Evolutionary conservation across 2,888 invertebrate species (phyloP).

Genomic region (Eilema griseolum): DNA sequence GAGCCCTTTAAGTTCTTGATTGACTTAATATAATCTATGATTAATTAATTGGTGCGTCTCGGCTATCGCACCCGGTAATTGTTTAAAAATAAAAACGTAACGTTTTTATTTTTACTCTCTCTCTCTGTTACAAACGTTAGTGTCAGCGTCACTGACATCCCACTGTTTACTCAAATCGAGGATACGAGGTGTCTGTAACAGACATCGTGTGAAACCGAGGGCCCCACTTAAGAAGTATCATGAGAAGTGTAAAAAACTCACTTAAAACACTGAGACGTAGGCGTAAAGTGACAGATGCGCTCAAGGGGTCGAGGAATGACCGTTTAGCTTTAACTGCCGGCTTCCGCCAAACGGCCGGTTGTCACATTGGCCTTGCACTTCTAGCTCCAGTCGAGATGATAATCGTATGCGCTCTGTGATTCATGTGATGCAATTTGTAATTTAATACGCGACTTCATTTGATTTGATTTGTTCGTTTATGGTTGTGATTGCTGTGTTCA

Average conservation of each 20-base stretch:
- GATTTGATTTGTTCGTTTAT: slow-evolving; percentile 33
- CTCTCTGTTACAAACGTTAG: slow-evolving; percentile 18
- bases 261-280: slow-evolving; percentile 73
- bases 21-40: too few species aligned
- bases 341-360: slow-evolving; percentile 76
- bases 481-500: background rate
- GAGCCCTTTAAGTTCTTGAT: too few species aligned
- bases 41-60: too few species aligned
- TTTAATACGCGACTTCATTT: slow-evolving; percentile 35
- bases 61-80: background rate
- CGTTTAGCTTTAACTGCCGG: slow-evolving; percentile 81
- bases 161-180: slow-evolving; percentile 65
- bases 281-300: slow-evolving; percentile 73
- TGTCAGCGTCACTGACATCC: slow-evolving; percentile 55
- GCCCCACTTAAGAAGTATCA: slow-evolving; percentile 75
- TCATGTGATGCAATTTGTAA: slow-evolving; percentile 33
- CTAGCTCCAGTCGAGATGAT: slow-evolving; percentile 23
- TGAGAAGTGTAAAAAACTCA: slow-evolving; percentile 62
- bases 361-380: slow-evolving; percentile 58
- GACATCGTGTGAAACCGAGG: slow-evolving; percentile 72
- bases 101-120: too few species aligned
- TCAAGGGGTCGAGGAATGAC: slow-evolving; percentile 76
- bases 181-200: slow-evolving; percentile 67
- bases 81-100: slow-evolving; percentile 1
- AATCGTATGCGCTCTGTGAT: slow-evolving; percentile 40